These are phyloP conservation scores for Peromyscus nudipes DNA, from an alignment of 2,797 vertebrate genomes.

Conservation along the genomic window DNA sequence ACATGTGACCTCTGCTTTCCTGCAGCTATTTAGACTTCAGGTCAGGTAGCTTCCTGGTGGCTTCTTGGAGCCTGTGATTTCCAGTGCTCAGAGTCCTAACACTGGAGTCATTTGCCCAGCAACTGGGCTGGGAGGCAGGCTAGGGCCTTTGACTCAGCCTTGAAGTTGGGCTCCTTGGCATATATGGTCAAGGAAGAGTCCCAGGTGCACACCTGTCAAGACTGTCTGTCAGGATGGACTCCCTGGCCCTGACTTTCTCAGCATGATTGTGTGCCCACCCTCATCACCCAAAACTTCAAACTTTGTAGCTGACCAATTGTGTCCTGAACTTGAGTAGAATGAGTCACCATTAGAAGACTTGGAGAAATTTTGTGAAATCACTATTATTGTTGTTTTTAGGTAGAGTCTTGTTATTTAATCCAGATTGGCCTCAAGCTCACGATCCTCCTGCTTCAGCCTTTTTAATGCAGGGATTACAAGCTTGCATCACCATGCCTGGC, in stretches of 20 bases:
- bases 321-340: neutral
- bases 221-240: neutral
- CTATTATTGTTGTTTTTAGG: neutral
- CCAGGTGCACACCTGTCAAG: neutral
- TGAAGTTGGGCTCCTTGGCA: neutral
- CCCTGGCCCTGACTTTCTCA: neutral
- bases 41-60: neutral
- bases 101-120: neutral
- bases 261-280: neutral
- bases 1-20: neutral
- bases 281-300: neutral
- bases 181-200: neutral
- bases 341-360: neutral
- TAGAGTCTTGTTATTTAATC: neutral
- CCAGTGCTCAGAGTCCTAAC: neutral
- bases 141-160: neutral
- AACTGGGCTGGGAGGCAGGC: neutral
- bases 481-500: neutral
- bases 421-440: neutral
- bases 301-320: neutral
- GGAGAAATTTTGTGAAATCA: neutral
- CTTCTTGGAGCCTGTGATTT: neutral
- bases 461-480: neutral
- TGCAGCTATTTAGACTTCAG: neutral
- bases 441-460: neutral